Evolutionary conservation across 2,888 invertebrate genomes (phyloP).

Genomic region (Callyntrura guangdongensis): DNA sequence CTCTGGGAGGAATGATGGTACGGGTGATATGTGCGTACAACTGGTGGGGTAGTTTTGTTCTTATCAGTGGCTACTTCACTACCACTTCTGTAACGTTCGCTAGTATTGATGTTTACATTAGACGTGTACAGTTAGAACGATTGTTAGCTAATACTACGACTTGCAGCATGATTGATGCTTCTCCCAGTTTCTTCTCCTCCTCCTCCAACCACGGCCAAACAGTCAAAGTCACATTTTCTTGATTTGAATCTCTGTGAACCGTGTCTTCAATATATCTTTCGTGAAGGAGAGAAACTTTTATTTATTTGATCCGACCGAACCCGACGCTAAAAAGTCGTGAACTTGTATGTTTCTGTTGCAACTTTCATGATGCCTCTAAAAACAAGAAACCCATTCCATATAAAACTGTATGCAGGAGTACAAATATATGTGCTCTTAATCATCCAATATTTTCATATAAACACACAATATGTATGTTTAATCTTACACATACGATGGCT

Average conservation of each 20-base stretch:
- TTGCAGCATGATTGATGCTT: constrained; percentile 64
- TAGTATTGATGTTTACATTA: constrained; percentile 40
- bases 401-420: neutral
- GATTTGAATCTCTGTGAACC: constrained; percentile 64
- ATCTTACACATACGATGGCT: too few relatives aligned
- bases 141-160: constrained; percentile 1
- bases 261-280: constrained; percentile 63
- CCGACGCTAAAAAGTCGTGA: constrained; percentile 52
- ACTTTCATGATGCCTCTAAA: constrained; percentile 28
- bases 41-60: constrained; percentile 18
- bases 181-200: neutral
- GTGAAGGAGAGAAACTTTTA: constrained; percentile 54
- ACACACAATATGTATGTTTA: neutral
- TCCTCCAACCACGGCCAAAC: constrained; percentile 33
- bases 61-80: constrained; percentile 35
- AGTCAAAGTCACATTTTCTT: constrained; percentile 61
- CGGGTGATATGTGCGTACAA: constrained; percentile 17
- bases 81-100: constrained; percentile 12
- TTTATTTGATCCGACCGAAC: constrained; percentile 68
- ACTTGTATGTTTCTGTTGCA: constrained; percentile 23
- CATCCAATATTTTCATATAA: neutral
- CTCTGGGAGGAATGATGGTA: neutral
- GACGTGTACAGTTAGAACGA: constrained; percentile 29
- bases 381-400: neutral
- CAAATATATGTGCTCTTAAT: neutral